Conservation (phyloP, 2,797 vertebrate genomes). For the Gallinago nigripennis region DNA sequence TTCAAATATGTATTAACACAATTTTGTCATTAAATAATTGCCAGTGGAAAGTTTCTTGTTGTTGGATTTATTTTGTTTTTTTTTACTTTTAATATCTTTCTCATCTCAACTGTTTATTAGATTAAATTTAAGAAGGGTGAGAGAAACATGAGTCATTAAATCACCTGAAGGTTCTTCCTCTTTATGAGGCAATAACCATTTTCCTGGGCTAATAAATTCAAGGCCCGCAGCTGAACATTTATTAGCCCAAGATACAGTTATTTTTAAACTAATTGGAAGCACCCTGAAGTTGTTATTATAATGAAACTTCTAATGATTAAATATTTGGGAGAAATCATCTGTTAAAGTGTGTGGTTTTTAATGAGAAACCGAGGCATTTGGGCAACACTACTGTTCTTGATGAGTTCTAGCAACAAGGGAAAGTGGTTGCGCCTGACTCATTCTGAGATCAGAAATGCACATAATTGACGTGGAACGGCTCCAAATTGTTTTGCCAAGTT, state of each 20-base stretch:
- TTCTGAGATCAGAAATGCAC: rapidly evolving
- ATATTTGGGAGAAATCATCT: slow-evolving; percentile 24
- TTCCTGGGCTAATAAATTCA: slow-evolving; percentile 23
- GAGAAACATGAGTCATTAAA: slow-evolving; percentile 26
- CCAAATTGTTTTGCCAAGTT: not conserved
- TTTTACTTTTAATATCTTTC: slow-evolving; percentile 1
- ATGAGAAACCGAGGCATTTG: not conserved
- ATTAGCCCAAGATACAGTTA: slow-evolving; percentile 39
- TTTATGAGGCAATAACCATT: slow-evolving; percentile 41
- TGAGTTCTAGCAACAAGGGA: not conserved
- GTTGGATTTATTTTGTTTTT: not conserved
- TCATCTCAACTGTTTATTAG: slow-evolving; percentile 14
- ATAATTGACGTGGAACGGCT: rapidly evolving
- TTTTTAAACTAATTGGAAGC: slow-evolving; percentile 36
- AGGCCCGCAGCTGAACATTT: not conserved
- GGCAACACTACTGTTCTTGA: rapidly evolving
- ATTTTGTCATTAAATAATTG: not conserved
- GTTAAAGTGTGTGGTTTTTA: not conserved
- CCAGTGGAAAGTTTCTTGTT: not conserved
- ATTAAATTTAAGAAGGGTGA: not conserved
- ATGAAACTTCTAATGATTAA: slow-evolving; percentile 46
- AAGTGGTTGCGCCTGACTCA: not conserved
- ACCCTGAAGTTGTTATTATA: slow-evolving; percentile 41
- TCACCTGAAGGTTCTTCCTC: slow-evolving; percentile 6
- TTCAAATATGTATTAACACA: not conserved